These are phyloP conservation scores for Melipona beecheii DNA, from an alignment of 2,888 invertebrate genomes.

Conservation along the genomic window DNA sequence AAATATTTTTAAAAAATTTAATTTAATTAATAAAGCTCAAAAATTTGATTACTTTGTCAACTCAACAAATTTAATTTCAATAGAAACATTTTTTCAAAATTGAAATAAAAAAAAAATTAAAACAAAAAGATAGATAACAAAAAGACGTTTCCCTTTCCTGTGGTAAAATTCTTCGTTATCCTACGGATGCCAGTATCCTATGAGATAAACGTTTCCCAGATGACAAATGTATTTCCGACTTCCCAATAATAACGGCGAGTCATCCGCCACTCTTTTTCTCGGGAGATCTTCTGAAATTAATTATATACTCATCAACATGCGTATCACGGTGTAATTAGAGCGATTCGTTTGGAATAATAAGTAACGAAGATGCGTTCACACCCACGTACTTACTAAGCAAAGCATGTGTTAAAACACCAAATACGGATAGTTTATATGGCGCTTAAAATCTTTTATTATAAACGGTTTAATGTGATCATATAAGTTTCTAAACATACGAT, in stretches of 20 bases:
- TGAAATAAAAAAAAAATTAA: background rate
- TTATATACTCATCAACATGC: constrained; percentile 61
- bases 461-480: constrained; percentile 32
- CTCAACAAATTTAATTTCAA: background rate
- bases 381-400: constrained; percentile 54
- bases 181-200: constrained; percentile 69
- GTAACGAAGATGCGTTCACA: constrained; percentile 74
- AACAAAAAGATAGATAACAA: constrained; percentile 7
- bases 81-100: background rate
- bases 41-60: constrained; percentile 18
- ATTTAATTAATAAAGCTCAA: constrained; percentile 19
- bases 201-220: constrained; percentile 60
- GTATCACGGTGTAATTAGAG: constrained; percentile 76
- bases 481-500: background rate
- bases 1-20: background rate
- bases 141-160: constrained; percentile 57
- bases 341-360: constrained; percentile 72
- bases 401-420: constrained; percentile 67
- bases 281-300: constrained; percentile 62
- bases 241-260: constrained; percentile 12
- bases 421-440: constrained; percentile 62
- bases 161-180: constrained; percentile 64
- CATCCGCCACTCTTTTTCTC: constrained; percentile 25
- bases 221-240: constrained; percentile 27
- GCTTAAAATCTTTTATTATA: constrained; percentile 47